Evolutionary conservation across 2,113 vertebrate genomes (phyloP), one percentile per base, ranked within the genome.

Genomic region (Amphiprion ocellaris): DNA sequence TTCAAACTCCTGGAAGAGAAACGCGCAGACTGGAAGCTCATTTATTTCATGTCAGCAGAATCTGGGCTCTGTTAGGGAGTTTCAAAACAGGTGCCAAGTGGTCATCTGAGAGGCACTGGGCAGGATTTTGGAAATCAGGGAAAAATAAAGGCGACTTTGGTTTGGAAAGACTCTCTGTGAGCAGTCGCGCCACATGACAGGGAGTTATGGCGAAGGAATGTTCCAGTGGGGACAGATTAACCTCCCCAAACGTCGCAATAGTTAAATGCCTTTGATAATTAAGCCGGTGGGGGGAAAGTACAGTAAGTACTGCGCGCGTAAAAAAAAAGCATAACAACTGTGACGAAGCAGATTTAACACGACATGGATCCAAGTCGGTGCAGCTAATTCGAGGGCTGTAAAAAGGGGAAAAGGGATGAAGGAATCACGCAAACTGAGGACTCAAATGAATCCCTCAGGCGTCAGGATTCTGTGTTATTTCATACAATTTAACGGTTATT

Each of bases 161-260:
- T 76, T 84, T 74, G 63, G 83, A 84, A 33, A 77, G 60, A 72
- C 9, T 86, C 33, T 50, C 65, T 83, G 58, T 44, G 80, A 81
- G 62, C 76, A 68, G 73, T 77, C 67, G 55, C 26, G 26, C 75
- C 93, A 92, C 90, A 88, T 93, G 90, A 92, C 82, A 76, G 64
- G 83, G 87, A 82, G 81, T 90, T 84, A 73, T 63, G 74, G 79
- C 24, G 69, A 68, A 37, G 82, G 93, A 95, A 94, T 94, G 90
- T 93, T 85, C 87, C 85, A 85, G 80, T 72, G 81, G 59, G 82
- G 75, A 87, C 72, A 82, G 94, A 95, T 94, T 94, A 94, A 89
- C 79, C 80, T 86, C 63, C 66, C 74, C 46, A 82, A 92, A 92
- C 79, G 74, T 90, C 80, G 28, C 15, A 87, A 89, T 74, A 54